phyloP scores from a whole-genome alignment of 2,888 invertebrate species.

The Balanococcus diminutus region DNA sequence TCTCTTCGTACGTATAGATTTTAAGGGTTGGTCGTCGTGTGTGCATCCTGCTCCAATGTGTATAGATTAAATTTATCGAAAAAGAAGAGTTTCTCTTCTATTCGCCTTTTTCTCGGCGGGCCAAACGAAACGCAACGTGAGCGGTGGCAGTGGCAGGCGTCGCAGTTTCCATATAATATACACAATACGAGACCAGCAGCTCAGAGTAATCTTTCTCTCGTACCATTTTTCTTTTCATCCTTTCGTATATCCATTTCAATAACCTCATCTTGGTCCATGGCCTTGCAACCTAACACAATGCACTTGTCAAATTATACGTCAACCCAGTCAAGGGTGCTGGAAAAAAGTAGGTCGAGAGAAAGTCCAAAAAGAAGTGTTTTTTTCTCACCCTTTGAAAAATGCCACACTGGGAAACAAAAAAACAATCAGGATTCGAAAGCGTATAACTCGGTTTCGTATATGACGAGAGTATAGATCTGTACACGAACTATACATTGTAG shows the following conservation, averaged over 20 bases:
- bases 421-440: neutral
- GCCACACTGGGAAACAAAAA: neutral
- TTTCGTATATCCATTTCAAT: neutral
- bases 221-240: neutral
- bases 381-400: neutral
- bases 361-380: neutral
- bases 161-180: neutral
- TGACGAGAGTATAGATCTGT: neutral
- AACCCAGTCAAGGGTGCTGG: too few species aligned
- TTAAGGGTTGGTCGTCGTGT: neutral
- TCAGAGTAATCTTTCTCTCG: neutral
- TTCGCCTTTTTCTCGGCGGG: neutral
- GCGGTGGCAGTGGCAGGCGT: neutral
- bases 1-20: neutral
- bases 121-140: neutral
- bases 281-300: neutral
- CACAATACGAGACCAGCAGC: neutral
- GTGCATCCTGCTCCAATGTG: neutral
- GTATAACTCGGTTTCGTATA: neutral
- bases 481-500: neutral
- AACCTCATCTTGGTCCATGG: neutral
- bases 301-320: neutral
- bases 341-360: neutral
- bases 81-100: neutral
- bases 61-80: conserved; percentile 52